Base-by-base conservation (phyloP, 2,797 vertebrate species). In the Pteronotus mesoamericanus region DNA sequence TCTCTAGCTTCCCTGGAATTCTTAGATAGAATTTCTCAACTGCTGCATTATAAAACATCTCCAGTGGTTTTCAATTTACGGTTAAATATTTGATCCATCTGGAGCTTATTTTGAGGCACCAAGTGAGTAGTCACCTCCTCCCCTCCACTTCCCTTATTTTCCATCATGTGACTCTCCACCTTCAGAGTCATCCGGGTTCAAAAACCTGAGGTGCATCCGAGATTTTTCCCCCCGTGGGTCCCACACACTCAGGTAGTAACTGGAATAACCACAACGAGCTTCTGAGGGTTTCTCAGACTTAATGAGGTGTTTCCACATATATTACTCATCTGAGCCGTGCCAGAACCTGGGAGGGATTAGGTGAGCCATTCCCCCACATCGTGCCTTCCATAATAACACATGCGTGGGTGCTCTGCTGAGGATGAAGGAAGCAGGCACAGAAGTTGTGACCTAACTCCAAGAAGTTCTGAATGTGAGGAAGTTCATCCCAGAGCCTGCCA, bases 161-260 rank as follows among this genome's bases (percentile, higher is more conserved):
- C 26, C 15, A 87, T 34, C 29, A 6, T 4, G 5, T 34, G 48
- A 85, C 37, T 72, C 34, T 75, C 59, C 3, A 91, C 57, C 57
- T 89, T 90, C 55, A 79, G 44, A 80, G 59, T 71, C 16, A 57
- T 24, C 19, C 6, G 15, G 75, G 32, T 79, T 92, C 71, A 79
- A 66, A 89, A 79, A 19, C 18, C 29, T 1, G 3, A 86, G 32
- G 26, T 57, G 78, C 48, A 59, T 32, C 68, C 21, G 37, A 37
- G 22, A 85, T 11, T 39, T 19, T 48, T 83, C 29, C 29, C 61
- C 94, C 26, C 16, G 12, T 44, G 61, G 29, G 6, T 75, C 48
- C 34, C 74, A 68, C 48, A 44, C 48, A 66, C 64, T n/a, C 55
- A 83, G 39, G 48, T 66, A 68, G 68, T 11, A 15, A 88, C 29